Conservation (phyloP, 2,888 invertebrate genomes). For the Alsophila aescularia region DNA sequence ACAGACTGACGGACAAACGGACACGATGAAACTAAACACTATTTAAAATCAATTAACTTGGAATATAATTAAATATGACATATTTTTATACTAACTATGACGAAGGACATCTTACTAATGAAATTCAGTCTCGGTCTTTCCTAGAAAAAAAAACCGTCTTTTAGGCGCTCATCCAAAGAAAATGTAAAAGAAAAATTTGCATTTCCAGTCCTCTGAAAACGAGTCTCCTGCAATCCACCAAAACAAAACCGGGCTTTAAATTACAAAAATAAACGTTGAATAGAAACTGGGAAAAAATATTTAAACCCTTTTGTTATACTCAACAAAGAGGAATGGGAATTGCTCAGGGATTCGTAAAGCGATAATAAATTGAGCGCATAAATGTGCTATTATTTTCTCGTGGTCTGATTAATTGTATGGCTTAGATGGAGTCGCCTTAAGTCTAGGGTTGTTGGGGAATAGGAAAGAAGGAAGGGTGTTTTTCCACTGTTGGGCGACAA, state of each 20-base stretch:
- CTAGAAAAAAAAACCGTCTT: constrained; percentile 2
- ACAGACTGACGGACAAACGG: no score
- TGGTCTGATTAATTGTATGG: constrained; percentile 52
- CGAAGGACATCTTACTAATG: not conserved
- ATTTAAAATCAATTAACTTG: no score
- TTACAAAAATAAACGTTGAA: constrained; percentile 35
- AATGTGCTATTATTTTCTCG: constrained; percentile 52
- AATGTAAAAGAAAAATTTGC: constrained; percentile 28
- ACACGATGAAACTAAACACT: no score
- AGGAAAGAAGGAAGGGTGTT: constrained; percentile 19
- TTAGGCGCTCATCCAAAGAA: constrained; percentile 10
- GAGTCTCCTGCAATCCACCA: constrained; percentile 27
- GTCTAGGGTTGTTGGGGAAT: constrained; percentile 16
- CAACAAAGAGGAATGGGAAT: constrained; percentile 56
- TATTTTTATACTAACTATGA: not conserved
- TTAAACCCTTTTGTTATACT: constrained; percentile 55
- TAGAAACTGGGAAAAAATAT: constrained; percentile 41
- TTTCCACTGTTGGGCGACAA: no score
- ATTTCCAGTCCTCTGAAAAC: constrained; percentile 31
- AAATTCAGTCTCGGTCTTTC: not conserved
- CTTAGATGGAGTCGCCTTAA: constrained; percentile 40
- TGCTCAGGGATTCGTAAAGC: constrained; percentile 49
- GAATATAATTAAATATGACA: not conserved
- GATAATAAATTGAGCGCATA: constrained; percentile 61
- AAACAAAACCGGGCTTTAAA: constrained; percentile 35